Evolutionary conservation across 1,140 invertebrate genomes (phyloP).

Genomic region (Sitodiplosis mosellana): DNA sequence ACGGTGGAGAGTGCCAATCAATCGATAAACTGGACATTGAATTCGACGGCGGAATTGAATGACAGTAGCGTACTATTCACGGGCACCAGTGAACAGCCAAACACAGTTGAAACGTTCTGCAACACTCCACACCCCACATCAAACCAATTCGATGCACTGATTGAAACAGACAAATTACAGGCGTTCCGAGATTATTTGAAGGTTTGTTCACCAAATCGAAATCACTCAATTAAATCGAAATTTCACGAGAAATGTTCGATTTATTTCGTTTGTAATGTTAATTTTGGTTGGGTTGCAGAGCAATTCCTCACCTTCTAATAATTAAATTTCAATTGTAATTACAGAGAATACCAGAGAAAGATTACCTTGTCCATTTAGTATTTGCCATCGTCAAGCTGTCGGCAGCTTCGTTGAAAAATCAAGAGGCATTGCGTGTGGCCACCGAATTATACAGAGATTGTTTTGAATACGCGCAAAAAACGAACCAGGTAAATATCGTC

Average conservation of each 20-base stretch:
- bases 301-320: not conserved
- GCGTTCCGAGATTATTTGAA: slow-evolving; percentile 22
- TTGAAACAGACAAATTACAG: slow-evolving; percentile 13
- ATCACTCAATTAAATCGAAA: too few species aligned
- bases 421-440: slow-evolving; percentile 30
- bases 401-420: slow-evolving; percentile 30
- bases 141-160: slow-evolving; percentile 15
- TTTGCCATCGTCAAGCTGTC: slow-evolving; percentile 39
- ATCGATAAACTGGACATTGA: slow-evolving; percentile 11
- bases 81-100: slow-evolving; percentile 3
- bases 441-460: slow-evolving; percentile 36
- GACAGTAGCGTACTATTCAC: slow-evolving; percentile 9
- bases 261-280: not conserved
- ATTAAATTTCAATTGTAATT: slow-evolving; percentile 1
- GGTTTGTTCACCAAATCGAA: slow-evolving; percentile 6
- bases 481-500: slow-evolving; percentile 10
- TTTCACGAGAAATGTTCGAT: not conserved
- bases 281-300: not conserved
- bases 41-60: slow-evolving; percentile 2
- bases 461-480: slow-evolving; percentile 32
- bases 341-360: slow-evolving; percentile 19
- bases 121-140: slow-evolving; percentile 15
- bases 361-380: slow-evolving; percentile 27
- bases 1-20: slow-evolving; percentile 9
- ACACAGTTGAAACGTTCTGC: slow-evolving; percentile 15